Evolutionary conservation across 2,888 invertebrate genomes (phyloP).

Genomic region (Callyntrura guangdongensis): DNA sequence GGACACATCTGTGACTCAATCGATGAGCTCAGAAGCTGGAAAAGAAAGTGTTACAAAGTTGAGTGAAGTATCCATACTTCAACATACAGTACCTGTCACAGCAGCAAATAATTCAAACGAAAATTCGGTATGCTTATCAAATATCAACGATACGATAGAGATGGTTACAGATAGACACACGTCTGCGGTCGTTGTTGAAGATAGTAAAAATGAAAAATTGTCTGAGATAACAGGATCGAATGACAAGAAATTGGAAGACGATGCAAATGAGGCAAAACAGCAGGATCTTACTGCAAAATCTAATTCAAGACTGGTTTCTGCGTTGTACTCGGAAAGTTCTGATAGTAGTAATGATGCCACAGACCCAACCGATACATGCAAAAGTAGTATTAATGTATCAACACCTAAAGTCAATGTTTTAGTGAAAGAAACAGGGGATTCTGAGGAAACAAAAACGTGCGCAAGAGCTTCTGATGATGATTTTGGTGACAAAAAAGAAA

Average conservation of each 20-base stretch:
- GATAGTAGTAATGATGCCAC: conserved; percentile 53
- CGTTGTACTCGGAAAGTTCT: conserved; percentile 71
- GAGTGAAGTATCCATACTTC: background rate
- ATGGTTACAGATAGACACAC: too few relatives aligned
- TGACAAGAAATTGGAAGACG: background rate
- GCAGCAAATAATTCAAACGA: background rate
- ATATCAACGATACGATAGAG: too few relatives aligned
- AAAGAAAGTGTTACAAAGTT: background rate
- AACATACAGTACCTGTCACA: too few relatives aligned
- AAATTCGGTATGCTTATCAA: too few relatives aligned
- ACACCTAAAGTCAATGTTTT: background rate
- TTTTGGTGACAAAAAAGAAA: too few relatives aligned
- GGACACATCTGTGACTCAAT: too few relatives aligned
- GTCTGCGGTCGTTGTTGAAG: too few relatives aligned
- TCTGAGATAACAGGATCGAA: background rate
- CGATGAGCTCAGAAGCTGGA: too few relatives aligned
- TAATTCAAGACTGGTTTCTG: conserved; percentile 54
- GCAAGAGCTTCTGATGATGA: too few relatives aligned
- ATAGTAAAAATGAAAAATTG: background rate
- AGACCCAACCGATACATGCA: background rate
- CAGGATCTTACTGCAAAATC: background rate
- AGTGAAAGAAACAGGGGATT: background rate
- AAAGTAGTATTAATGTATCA: background rate
- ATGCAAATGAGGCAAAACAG: too few relatives aligned
- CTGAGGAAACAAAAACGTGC: too few relatives aligned